Base-by-base conservation (phyloP, 2,888 invertebrate species). In the Brachylomia viminalis region DNA sequence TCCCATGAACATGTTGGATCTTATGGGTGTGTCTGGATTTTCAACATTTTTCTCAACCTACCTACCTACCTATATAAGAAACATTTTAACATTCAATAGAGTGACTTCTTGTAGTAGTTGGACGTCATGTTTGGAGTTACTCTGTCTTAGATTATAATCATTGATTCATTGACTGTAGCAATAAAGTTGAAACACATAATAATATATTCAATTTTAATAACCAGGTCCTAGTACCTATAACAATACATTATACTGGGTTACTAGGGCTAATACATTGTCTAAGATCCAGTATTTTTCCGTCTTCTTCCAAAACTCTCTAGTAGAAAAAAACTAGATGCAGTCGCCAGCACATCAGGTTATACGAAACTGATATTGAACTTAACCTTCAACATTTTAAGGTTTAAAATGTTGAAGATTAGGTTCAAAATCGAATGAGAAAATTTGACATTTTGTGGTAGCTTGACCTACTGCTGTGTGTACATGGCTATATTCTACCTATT, bases 81-180 rank as follows among this genome's bases (percentile, higher is more conserved):
- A 67, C 17, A 15, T 67, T 66, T 56, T 56, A 52, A 47, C 38
- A 65, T 65, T 68, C 45, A 45, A 62, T 52, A 59, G 20, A 27
- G 33, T 77, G 11, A 65, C 42, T 64, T 79, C 7, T n/a, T 52
- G 45, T 42, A 61, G 47, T 66, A 47, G 30, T 38, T 47, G 20
- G 38, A 58, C 52, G n/a, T 80, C 58, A 59, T 77, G 49, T 68
- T 66, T 66, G 67, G 47, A 52, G 49, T 68, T 45, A 70, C 58
- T 67, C 42, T 56, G 27, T 54, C 56, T 33, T 56, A 70, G 56
- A 45, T 59, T 59, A 77, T 69, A 76, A 62, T 76, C 23, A 64
- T 49, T 49, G 54, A 69, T 77, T 83, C 30, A 52, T 20, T 52
- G 10, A 59, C 20, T 67, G 47, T 67, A 49, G 47, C 65, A 67